A percentile compares a stretch with the other conserved stretches of the same genome.
Evolutionary conservation across 2,888 invertebrate species (phyloP).

Genomic region (Machimus atricapillus): DNA sequence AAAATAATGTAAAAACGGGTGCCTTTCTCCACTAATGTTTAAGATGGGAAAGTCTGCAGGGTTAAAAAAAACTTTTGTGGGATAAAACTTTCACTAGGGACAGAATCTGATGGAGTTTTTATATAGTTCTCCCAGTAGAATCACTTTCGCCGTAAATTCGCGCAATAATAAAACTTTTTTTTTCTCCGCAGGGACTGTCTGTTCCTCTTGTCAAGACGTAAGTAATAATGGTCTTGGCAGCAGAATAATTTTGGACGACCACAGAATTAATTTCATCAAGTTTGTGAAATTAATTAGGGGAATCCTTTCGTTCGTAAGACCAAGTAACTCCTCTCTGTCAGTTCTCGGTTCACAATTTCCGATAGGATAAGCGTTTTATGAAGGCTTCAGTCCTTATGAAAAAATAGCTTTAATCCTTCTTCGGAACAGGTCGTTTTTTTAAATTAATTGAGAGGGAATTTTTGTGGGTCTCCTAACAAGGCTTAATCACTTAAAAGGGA

Average conservation of each 20-base stretch:
- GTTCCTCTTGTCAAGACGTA: not conserved
- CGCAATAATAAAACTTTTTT: not conserved
- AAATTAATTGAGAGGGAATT: not conserved
- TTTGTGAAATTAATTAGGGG: constrained; percentile 15
- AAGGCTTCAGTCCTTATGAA: not conserved
- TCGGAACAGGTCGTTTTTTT: not conserved
- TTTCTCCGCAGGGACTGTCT: not conserved
- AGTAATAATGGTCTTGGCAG: not conserved
- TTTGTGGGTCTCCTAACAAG: not conserved
- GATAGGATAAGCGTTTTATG: not conserved
- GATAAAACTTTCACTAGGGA: not conserved
- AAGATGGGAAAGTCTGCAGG: not conserved
- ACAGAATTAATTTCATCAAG: constrained; percentile 15
- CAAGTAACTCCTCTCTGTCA: not conserved
- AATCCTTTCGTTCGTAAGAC: not conserved
- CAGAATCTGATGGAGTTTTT: not conserved
- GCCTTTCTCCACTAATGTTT: not conserved
- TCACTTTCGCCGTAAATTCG: not conserved
- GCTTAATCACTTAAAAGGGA: not conserved
- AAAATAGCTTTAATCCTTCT: not conserved
- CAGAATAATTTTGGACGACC: not conserved
- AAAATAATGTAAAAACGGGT: not conserved
- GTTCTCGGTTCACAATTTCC: not conserved
- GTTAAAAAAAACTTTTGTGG: not conserved
- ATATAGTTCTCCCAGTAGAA: not conserved